Base-by-base conservation (phyloP, 2,888 invertebrate species). In the Tiliacea citrago region DNA sequence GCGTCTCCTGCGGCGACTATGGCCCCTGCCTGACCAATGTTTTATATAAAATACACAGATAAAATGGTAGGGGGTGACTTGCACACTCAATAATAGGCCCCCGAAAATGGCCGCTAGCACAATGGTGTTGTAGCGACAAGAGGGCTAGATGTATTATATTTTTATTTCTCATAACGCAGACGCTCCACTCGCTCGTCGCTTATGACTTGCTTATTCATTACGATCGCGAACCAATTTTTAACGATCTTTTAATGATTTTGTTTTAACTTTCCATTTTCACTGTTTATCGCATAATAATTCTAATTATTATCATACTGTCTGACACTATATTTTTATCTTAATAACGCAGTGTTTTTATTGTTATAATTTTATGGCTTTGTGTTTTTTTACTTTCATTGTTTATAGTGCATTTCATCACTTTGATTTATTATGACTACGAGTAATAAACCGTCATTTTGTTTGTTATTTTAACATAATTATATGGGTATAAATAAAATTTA, bases 261-360 rank as follows among this genome's bases (percentile, higher is more conserved):
- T 29, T 13, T 63, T 47, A 47, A 35, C 77, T 77, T 73, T 77
- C 77, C 35, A 35, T 77, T 77, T 72, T 60, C 35, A 55, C 16
- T 58, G 24, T 62, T 51, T 35, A 76, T 35, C 16, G 55, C 13
- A 45, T 55, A 49, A 53, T 55, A 42, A 65, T 72, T 42, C 60
- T 29, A 60, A 72, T 61, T 60, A 42, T n/a, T n/a, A 71, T 78
- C 49, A 69, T 24, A 53, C 12, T 53, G 58, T 63, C 39, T 51
- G n/a, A 53, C 0, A 62, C 18, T 45, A 42, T 49, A 53, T 13
- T 18, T 42, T 24, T 21, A 77, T 65, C 69, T 51, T 18, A 42
- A 16, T 9, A 65, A 61, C 16, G 18, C 12, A 39, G 18, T 42
- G 18, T 55, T 42, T 57, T 72, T 49, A 79, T 79, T 66, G 47